Evolutionary conservation across 2,888 invertebrate species (phyloP).

Genomic region (Selenia dentaria): DNA sequence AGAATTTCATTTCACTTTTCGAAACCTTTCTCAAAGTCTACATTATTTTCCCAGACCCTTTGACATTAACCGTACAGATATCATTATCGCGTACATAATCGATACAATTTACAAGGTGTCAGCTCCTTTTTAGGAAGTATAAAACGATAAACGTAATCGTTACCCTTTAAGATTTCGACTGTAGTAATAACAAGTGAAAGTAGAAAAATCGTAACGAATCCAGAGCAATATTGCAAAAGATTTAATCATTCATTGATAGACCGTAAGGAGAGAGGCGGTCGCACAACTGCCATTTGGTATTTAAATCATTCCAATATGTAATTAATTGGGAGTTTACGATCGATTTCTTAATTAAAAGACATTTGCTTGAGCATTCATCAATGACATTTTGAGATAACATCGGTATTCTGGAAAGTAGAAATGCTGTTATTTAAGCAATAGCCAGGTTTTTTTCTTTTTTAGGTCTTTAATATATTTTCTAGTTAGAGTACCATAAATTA

Average conservation of each 20-base stretch:
- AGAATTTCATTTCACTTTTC: too few relatives aligned
- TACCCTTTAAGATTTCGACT: slow-evolving; percentile 8
- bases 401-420: slow-evolving; percentile 6
- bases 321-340: slow-evolving; percentile 28
- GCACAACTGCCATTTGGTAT: slow-evolving; percentile 34
- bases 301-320: slow-evolving; percentile 12
- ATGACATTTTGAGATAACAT: slow-evolving; percentile 18
- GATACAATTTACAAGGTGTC: slow-evolving; percentile 2
- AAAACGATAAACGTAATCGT: slow-evolving; percentile 10
- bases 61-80: slow-evolving; percentile 5
- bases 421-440: too few relatives aligned
- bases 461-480: too few relatives aligned
- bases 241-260: slow-evolving; percentile 35
- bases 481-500: too few relatives aligned
- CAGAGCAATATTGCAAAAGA: slow-evolving; percentile 47
- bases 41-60: neutral
- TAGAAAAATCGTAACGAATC: slow-evolving; percentile 34
- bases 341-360: slow-evolving; percentile 25
- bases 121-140: slow-evolving; percentile 5
- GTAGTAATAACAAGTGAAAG: slow-evolving; percentile 38
- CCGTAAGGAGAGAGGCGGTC: slow-evolving; percentile 35
- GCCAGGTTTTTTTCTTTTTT: too few relatives aligned
- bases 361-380: slow-evolving; percentile 22
- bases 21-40: neutral
- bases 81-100: slow-evolving; percentile 3